phyloP scores from a whole-genome alignment of 2,888 invertebrate genomes.

The Plemyria rubiginata region DNA sequence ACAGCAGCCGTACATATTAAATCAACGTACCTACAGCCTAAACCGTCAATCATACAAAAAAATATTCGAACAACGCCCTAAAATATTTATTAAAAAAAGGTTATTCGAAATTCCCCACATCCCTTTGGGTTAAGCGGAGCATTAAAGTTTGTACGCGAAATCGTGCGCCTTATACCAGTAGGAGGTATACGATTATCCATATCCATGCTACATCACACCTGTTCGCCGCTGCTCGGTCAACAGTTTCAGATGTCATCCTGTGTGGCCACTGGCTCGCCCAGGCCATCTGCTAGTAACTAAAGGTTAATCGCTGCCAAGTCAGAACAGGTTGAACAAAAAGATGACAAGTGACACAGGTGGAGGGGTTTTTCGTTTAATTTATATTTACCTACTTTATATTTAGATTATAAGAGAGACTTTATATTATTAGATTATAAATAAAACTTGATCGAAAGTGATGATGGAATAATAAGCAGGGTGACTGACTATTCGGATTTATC shows the following conservation, averaged over 20 bases:
- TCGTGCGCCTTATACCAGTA: background rate
- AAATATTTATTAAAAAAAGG: background rate
- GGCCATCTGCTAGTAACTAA: conserved; percentile 23
- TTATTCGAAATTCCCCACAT: background rate
- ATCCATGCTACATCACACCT: conserved; percentile 22
- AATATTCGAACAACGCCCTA: background rate
- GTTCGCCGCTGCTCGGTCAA: conserved; percentile 12
- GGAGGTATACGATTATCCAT: background rate
- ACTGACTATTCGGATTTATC: background rate
- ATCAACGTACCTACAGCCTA: background rate
- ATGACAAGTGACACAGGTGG: conserved; percentile 16
- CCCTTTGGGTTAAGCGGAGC: background rate
- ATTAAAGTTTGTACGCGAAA: background rate
- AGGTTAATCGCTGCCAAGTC: conserved; percentile 24
- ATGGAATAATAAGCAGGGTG: background rate
- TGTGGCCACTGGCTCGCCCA: conserved; percentile 25
- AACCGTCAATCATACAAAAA: background rate
- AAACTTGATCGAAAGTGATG: background rate
- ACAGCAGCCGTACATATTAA: background rate
- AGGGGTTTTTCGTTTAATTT: conserved; percentile 10
- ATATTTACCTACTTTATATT: too few relatives aligned
- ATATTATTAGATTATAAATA: too few relatives aligned
- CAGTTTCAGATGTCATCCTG: conserved; percentile 29
- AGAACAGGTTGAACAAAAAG: conserved; percentile 23
- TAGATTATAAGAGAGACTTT: too few relatives aligned